A percentile compares a stretch with the other conserved stretches of the same genome.
phyloP scores from a whole-genome alignment of 2,797 vertebrate species.

The Sebastes iracundus region DNA sequence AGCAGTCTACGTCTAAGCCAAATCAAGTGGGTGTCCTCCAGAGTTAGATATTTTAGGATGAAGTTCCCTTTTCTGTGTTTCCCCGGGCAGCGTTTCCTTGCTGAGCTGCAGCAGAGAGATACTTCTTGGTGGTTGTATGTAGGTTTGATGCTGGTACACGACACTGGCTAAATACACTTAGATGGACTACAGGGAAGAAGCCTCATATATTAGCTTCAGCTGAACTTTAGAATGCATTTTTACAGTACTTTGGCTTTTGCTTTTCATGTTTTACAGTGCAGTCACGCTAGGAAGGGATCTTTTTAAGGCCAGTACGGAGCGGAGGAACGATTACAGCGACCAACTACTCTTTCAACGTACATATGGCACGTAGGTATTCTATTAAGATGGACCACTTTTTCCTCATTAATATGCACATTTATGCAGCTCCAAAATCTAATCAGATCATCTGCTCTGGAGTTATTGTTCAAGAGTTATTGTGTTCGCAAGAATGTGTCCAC shows the following conservation, averaged over 20 bases:
- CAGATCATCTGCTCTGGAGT: not conserved
- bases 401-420: not conserved
- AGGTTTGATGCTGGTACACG: not conserved
- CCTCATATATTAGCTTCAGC: not conserved
- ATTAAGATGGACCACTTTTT: not conserved
- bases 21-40: not conserved
- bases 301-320: not conserved
- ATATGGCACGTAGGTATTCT: not conserved
- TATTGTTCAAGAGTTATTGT: not conserved
- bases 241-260: not conserved
- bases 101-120: not conserved
- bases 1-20: not conserved
- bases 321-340: not conserved
- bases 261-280: not conserved
- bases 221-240: not conserved
- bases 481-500: not conserved
- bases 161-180: not conserved
- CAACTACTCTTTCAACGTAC: not conserved
- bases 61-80: not conserved
- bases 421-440: not conserved
- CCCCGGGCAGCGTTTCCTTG: not conserved
- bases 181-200: not conserved
- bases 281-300: not conserved
- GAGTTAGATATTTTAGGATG: not conserved
- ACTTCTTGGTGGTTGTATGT: not conserved